Base-by-base conservation (phyloP, 2,888 invertebrate species). In the Meiosimyza decipiens region DNA sequence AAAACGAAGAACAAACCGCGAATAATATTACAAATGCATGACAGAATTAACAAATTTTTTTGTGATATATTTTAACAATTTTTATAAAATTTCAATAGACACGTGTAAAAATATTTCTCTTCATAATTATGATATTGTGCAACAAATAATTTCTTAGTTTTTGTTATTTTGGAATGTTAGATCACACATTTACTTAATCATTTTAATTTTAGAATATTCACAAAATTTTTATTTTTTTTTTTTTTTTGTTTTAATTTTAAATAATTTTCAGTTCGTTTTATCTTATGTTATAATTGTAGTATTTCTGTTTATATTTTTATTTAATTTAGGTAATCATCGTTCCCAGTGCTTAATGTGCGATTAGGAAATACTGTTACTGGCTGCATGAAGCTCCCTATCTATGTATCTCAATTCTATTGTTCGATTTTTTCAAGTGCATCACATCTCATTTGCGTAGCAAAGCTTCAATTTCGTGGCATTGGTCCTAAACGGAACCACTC, bases 401-500 rank as follows among this genome's bases (percentile, higher is more conserved):
- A 57, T n/a, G 40, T 40, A 15, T 54, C 18, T 47, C 6, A 49
- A 49, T 22, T 47, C 57, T 33, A 16, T 28, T 65, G 28, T 28
- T 55, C 13, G 18, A 18, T 52, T 4, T n/a, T 4, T 22, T 11
- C 54, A n/a, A 11, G 49, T 40, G 15, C 33, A 15, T 52, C 16
- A 40, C 40, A 40, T 40, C 9, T 6, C 1, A 2, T 40, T 40
- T 40, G 6, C 40, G 5, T 4, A 40, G 5, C 69, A 80, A 73
- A 13, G 7, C n/a, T 78, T 74, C 70, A 73, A 67, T 74, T 83
- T 71, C 87, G 80, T 22, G 86, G 78, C 77, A 87, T 78, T 71
- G 85, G 81, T 1, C 89, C 89, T 72, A 97, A 87, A 1, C 94
- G 92, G 87, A 95, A 96, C 96, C 98, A 98, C 77, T 94, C 93